These are phyloP conservation scores for Acanthurus tractus DNA, from an alignment of 2,797 vertebrate species.

Conservation along the genomic window DNA sequence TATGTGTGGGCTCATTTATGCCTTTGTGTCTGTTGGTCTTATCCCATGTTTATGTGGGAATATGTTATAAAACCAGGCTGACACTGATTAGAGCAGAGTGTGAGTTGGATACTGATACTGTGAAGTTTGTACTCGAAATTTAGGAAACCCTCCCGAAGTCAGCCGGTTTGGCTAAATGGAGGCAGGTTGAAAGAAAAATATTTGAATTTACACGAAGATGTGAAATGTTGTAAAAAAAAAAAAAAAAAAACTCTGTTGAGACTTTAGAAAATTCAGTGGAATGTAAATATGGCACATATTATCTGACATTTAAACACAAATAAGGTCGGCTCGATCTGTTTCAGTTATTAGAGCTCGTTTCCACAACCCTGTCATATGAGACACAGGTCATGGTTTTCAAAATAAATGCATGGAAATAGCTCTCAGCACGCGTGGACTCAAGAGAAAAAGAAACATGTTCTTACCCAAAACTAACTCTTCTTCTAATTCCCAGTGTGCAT, in stretches of 20 bases:
- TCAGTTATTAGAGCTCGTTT: slow-evolving; percentile 47
- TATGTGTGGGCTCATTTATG: slow-evolving; percentile 18
- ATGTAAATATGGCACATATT: slow-evolving; percentile 44
- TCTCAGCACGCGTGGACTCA: slow-evolving; percentile 9
- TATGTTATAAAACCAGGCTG: slow-evolving; percentile 8
- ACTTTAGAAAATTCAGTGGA: slow-evolving; percentile 47
- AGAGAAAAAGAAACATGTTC: slow-evolving; percentile 2
- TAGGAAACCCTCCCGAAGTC: slow-evolving; percentile 32
- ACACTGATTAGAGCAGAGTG: slow-evolving; percentile 30
- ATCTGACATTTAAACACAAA: slow-evolving; percentile 40
- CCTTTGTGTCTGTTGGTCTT: slow-evolving; percentile 10
- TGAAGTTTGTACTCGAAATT: slow-evolving; percentile 13
- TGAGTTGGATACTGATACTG: slow-evolving; percentile 22
- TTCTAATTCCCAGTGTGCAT: slow-evolving; percentile 4
- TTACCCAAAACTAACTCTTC: neutral
- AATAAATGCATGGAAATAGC: slow-evolving; percentile 48
- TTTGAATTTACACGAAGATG: slow-evolving; percentile 40
- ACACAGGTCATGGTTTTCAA: slow-evolving; percentile 49
- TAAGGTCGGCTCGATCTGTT: slow-evolving; percentile 24
- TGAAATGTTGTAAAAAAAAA: slow-evolving; percentile 43
- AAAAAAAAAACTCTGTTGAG: slow-evolving; percentile 33
- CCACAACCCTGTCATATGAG: slow-evolving; percentile 36
- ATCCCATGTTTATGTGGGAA: slow-evolving; percentile 8
- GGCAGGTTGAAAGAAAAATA: slow-evolving; percentile 27
- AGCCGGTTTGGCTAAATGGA: slow-evolving; percentile 39